phyloP scores from a whole-genome alignment of 2,113 vertebrate species.

The Scortum barcoo region DNA sequence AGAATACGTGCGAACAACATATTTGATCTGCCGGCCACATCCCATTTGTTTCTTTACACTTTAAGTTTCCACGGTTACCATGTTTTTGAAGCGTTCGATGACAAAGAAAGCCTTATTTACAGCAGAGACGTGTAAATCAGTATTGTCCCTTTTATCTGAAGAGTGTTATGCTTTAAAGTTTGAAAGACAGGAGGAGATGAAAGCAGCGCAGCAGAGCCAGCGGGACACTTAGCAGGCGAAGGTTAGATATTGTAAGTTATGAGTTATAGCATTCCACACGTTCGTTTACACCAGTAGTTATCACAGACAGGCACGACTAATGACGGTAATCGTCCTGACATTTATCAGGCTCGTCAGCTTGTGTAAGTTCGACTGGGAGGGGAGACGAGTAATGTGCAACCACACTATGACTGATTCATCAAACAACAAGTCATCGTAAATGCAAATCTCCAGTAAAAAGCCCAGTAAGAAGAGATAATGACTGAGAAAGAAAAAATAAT shows the following conservation, averaged over 20 bases:
- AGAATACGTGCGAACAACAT: neutral
- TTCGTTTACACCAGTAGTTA: constrained; percentile 55
- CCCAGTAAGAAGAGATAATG: constrained; percentile 40
- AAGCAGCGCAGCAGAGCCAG: constrained; percentile 35
- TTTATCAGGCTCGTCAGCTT: constrained; percentile 15
- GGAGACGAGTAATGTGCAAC: constrained; percentile 29
- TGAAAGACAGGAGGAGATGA: constrained; percentile 33
- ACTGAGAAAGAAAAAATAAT: constrained; percentile 43
- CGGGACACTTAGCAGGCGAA: constrained; percentile 30
- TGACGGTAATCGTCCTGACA: neutral
- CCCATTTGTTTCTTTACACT: neutral
- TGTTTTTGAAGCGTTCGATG: constrained; percentile 19
- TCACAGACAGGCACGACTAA: constrained; percentile 50
- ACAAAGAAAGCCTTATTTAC: constrained; percentile 72
- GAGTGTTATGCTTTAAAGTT: constrained; percentile 19
- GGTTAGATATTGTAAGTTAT: constrained; percentile 44
- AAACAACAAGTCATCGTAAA: constrained; percentile 29
- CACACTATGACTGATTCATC: constrained; percentile 31
- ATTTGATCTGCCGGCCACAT: constrained; percentile 6
- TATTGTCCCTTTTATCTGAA: constrained; percentile 31
- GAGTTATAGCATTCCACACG: constrained; percentile 35
- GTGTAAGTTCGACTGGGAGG: constrained; percentile 39
- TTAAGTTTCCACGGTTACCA: constrained; percentile 21
- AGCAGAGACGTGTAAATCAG: constrained; percentile 49
- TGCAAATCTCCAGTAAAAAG: constrained; percentile 54